phyloP scores from a whole-genome alignment of 2,113 vertebrate species.

The Anolis sagrei region DNA sequence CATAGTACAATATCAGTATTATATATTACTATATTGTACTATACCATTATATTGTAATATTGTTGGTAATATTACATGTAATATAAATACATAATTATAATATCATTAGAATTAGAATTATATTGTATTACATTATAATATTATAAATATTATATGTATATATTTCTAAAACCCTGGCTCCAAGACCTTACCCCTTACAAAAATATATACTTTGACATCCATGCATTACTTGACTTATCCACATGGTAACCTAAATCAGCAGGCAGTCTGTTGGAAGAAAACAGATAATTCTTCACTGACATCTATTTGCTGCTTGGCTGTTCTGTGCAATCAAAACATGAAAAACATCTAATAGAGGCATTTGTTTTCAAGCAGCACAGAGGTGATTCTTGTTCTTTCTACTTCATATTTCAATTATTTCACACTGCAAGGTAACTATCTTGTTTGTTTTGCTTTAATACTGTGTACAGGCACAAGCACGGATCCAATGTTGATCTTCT shows the following conservation, averaged over 20 bases:
- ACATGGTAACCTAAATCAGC: neutral
- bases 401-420: neutral
- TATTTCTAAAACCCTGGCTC: neutral
- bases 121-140: too few relatives aligned
- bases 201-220: neutral
- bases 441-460: neutral
- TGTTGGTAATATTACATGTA: too few relatives aligned
- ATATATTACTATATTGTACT: too few relatives aligned
- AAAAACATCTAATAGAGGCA: neutral
- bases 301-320: neutral
- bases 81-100: too few relatives aligned
- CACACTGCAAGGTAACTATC: neutral
- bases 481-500: too few relatives aligned
- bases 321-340: neutral
- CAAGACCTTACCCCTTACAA: neutral
- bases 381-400: neutral
- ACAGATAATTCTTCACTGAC: neutral
- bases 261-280: neutral
- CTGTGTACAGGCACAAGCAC: neutral
- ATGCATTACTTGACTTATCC: neutral
- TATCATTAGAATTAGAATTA: too few relatives aligned
- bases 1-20: too few relatives aligned
- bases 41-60: too few relatives aligned
- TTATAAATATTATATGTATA: too few relatives aligned
- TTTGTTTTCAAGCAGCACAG: neutral